Conservation (phyloP, 1,140 invertebrate genomes). For the Physella acuta region DNA sequence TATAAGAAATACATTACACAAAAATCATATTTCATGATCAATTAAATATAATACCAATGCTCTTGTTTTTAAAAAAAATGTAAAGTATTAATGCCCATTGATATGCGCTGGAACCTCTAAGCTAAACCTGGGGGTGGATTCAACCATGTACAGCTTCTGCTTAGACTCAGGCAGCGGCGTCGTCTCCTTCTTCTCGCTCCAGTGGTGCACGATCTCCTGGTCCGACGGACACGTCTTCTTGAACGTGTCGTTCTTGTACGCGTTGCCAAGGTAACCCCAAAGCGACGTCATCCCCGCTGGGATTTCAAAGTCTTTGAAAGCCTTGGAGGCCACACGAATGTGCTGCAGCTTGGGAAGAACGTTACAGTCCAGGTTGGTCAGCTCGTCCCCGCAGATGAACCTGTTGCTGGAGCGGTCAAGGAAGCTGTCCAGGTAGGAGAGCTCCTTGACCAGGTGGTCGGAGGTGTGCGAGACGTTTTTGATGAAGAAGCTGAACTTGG, state of each 20-base stretch:
- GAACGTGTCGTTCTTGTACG: slow-evolving; percentile 66
- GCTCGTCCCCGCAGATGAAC: slow-evolving; percentile 61
- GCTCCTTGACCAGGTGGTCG: slow-evolving; percentile 56
- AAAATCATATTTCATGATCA: no score
- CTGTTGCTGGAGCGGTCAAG: slow-evolving; percentile 35
- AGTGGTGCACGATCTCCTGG: slow-evolving; percentile 67
- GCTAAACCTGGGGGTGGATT: slow-evolving; percentile 41
- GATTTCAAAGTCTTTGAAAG: slow-evolving; percentile 66
- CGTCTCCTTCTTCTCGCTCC: slow-evolving; percentile 64
- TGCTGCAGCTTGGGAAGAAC: slow-evolving; percentile 68
- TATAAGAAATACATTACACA: no score
- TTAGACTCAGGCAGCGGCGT: slow-evolving; percentile 51
- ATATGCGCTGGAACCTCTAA: slow-evolving; percentile 31
- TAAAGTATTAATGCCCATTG: neutral
- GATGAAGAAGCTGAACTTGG: slow-evolving; percentile 67
- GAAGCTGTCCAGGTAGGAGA: slow-evolving; percentile 26
- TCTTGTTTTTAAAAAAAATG: no score
- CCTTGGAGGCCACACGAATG: slow-evolving; percentile 64
- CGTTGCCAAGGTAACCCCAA: slow-evolving; percentile 68
- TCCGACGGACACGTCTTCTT: slow-evolving; percentile 68
- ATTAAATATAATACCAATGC: no score
- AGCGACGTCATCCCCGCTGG: slow-evolving; percentile 63
- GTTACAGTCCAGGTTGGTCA: slow-evolving; percentile 65
- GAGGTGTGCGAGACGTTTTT: slow-evolving; percentile 64
- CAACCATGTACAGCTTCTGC: slow-evolving; percentile 46